Conservation (phyloP, 2,113 vertebrate species). For the Jacana jacana region DNA sequence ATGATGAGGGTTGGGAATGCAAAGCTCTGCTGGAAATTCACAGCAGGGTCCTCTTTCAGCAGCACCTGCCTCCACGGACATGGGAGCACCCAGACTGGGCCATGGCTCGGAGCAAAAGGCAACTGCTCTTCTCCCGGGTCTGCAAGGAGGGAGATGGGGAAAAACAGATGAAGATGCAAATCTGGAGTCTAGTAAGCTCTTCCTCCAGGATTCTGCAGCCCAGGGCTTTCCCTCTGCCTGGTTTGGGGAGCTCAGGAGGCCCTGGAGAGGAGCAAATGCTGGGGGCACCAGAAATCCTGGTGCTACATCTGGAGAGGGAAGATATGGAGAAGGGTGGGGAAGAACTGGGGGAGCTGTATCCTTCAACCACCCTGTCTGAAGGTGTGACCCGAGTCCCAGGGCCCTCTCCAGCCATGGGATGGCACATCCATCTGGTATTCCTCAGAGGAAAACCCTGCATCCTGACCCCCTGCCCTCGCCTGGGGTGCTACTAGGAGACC, state of each 20-base stretch:
- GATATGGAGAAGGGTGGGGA: not conserved
- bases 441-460: not conserved
- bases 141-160: not conserved
- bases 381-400: rapidly evolving
- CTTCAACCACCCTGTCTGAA: not conserved
- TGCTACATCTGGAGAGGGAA: not conserved
- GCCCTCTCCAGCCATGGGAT: not conserved
- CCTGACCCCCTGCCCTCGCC: not conserved
- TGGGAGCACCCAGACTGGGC: not conserved
- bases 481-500: rapidly evolving
- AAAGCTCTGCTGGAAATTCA: not conserved
- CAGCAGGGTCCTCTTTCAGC: not conserved
- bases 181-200: not conserved
- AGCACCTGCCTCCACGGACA: not conserved
- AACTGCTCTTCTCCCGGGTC: not conserved
- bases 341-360: not conserved
- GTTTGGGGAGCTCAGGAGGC: not conserved
- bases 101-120: not conserved
- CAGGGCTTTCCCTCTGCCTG: not conserved
- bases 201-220: not conserved
- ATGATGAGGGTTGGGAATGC: not conserved
- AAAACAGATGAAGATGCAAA: rapidly evolving
- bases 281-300: not conserved
- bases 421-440: not conserved
- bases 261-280: too few species aligned